Evolutionary conservation across 2,888 invertebrate genomes (phyloP).

Genomic region (Dolichomitus sp.): DNA sequence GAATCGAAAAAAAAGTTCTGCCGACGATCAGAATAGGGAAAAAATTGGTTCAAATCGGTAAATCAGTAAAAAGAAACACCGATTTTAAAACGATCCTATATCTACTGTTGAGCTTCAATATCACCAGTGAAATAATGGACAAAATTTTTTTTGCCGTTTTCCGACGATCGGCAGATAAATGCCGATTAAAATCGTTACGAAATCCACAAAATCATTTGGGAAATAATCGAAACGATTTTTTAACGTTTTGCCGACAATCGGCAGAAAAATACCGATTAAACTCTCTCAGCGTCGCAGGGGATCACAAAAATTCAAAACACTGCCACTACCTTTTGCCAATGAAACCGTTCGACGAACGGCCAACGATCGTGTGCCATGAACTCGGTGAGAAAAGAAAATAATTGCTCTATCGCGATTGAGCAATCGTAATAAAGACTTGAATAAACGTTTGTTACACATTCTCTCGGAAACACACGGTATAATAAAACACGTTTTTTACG

Average conservation of each 20-base stretch:
- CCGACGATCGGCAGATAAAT: background rate
- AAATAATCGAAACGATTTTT: background rate
- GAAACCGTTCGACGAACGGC: slow-evolving; percentile 64
- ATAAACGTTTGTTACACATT: slow-evolving; percentile 22
- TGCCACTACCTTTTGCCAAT: slow-evolving; percentile 69
- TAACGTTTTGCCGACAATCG: background rate
- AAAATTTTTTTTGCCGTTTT: background rate
- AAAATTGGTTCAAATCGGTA: too few species aligned
- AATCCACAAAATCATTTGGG: background rate
- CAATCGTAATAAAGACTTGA: slow-evolving; percentile 12
- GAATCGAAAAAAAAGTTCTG: background rate
- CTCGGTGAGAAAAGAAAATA: slow-evolving; percentile 38
- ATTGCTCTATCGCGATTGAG: slow-evolving; percentile 1
- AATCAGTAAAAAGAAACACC: background rate
- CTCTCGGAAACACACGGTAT: slow-evolving; percentile 32
- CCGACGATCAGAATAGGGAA: background rate
- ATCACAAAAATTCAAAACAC: slow-evolving; percentile 47
- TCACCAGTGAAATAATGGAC: background rate
- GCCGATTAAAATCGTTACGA: background rate
- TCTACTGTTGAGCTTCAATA: background rate
- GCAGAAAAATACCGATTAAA: background rate
- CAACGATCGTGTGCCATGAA: slow-evolving; percentile 75
- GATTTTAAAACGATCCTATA: background rate
- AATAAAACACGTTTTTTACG: background rate
- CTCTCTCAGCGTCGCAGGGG: background rate